These are phyloP conservation scores for Scrobipalpa costella DNA, from an alignment of 2,888 invertebrate genomes.

Conservation along the genomic window DNA sequence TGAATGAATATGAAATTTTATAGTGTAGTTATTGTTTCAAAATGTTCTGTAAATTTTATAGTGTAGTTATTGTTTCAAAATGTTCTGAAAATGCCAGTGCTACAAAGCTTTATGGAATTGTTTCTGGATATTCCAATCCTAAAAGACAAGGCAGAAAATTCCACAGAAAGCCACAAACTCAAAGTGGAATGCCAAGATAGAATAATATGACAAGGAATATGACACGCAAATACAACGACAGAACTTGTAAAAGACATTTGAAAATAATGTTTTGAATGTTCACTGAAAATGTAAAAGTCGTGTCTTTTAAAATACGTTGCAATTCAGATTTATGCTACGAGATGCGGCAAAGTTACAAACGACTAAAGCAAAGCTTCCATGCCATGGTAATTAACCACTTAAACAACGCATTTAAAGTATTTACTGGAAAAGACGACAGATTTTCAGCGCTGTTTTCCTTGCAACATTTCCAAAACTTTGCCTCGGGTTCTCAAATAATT, in stretches of 20 bases:
- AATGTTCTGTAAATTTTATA: too few relatives aligned
- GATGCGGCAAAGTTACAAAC: too few relatives aligned
- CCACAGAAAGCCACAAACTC: constrained; percentile 11
- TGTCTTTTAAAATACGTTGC: neutral
- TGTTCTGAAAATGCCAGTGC: neutral
- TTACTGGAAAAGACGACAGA: too few relatives aligned
- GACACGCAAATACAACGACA: neutral
- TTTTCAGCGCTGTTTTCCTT: too few relatives aligned
- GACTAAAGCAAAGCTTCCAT: too few relatives aligned
- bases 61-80: too few relatives aligned
- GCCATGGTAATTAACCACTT: too few relatives aligned
- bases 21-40: too few relatives aligned
- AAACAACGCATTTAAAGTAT: too few relatives aligned
- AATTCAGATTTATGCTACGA: neutral
- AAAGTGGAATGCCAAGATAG: constrained; percentile 1
- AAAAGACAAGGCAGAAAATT: neutral
- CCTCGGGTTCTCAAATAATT: too few relatives aligned
- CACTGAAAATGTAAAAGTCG: neutral
- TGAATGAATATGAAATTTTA: too few relatives aligned
- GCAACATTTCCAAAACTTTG: too few relatives aligned
- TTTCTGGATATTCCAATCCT: neutral
- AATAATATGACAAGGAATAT: constrained; percentile 22
- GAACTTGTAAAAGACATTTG: constrained; percentile 3
- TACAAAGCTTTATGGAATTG: neutral
- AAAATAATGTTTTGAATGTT: constrained; percentile 5